Percentiles rank a stretch among this genome's conserved stretches.
Evolutionary conservation across 23 tunicate species (phyloP).

Genomic region (Ciona savignyi): DNA sequence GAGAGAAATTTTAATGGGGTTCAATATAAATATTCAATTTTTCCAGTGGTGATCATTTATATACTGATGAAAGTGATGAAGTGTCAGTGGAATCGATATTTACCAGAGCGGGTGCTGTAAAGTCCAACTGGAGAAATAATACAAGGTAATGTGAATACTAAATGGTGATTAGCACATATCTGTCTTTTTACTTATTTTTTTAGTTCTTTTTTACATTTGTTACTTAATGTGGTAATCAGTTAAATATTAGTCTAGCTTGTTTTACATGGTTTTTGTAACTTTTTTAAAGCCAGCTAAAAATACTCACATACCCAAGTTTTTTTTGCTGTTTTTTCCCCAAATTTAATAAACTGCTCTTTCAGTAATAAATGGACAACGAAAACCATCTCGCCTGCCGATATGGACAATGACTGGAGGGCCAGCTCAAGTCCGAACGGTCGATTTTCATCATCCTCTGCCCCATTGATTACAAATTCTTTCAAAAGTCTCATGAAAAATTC

Average conservation of each 20-base stretch:
- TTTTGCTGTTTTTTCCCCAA: too few species aligned
- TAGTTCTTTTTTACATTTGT: too few species aligned
- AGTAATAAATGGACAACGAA: neutral
- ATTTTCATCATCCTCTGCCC: neutral
- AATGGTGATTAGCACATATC: too few species aligned
- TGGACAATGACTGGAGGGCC: slow-evolving; percentile 52
- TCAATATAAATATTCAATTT: too few species aligned
- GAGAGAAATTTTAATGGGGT: too few species aligned
- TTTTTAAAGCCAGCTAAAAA: too few species aligned
- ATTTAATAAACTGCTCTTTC: neutral
- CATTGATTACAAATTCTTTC: slow-evolving; percentile 27
- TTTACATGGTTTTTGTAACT: too few species aligned
- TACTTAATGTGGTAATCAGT: too few species aligned
- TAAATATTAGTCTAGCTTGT: too few species aligned
- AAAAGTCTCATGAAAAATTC: slow-evolving; percentile 16
- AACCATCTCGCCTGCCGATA: slow-evolving; percentile 39
- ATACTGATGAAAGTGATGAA: neutral
- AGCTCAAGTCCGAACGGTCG: slow-evolving; percentile 18
- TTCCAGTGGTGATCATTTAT: neutral
- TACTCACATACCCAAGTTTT: too few species aligned
- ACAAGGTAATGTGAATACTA: too few species aligned
- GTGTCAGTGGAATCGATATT: neutral
- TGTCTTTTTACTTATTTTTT: too few species aligned
- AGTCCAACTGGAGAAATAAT: neutral
- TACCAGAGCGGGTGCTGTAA: neutral